phyloP scores from a whole-genome alignment of 2,888 invertebrate genomes.

The Cremastobaeus sp. region DNA sequence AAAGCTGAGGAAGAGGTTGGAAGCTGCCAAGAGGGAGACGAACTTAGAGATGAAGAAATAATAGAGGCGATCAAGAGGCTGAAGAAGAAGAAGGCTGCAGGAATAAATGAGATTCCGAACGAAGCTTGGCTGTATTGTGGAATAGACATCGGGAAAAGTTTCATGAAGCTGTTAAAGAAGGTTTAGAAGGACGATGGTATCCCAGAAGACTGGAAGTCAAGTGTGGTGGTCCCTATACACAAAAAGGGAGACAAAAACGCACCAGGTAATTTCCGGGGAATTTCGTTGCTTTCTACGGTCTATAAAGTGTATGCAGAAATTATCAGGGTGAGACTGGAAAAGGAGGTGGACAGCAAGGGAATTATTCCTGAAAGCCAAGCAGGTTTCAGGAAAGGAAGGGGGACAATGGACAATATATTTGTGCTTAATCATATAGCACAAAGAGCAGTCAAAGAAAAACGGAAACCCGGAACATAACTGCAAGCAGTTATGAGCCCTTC shows the following conservation, averaged over 20 bases:
- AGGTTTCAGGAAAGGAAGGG: conserved; percentile 52
- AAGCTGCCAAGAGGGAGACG: neutral
- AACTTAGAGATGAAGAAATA: neutral
- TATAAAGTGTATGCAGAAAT: too few species aligned
- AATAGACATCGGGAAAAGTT: neutral
- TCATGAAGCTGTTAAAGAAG: neutral
- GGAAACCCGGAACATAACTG: too few species aligned
- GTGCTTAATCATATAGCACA: conserved; percentile 36
- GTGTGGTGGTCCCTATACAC: conserved; percentile 41
- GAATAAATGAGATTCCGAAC: conserved; percentile 45
- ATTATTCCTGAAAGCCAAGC: conserved; percentile 46
- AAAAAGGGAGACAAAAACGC: conserved; percentile 51
- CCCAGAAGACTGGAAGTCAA: neutral
- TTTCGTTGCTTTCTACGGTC: too few species aligned
- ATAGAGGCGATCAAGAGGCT: conserved; percentile 12
- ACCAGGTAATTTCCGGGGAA: conserved; percentile 54
- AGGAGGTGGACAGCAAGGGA: too few species aligned
- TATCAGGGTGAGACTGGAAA: too few species aligned
- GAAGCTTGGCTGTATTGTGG: conserved; percentile 45
- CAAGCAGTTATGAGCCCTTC: too few species aligned
- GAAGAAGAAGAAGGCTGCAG: conserved; percentile 13
- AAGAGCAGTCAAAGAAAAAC: too few species aligned
- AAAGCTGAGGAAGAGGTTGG: neutral
- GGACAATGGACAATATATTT: too few species aligned
- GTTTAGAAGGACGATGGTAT: neutral